A percentile compares a stretch with the other conserved stretches of the same genome.
phyloP scores from a whole-genome alignment of 2,797 vertebrate species.

The Microtus agrestis region DNA sequence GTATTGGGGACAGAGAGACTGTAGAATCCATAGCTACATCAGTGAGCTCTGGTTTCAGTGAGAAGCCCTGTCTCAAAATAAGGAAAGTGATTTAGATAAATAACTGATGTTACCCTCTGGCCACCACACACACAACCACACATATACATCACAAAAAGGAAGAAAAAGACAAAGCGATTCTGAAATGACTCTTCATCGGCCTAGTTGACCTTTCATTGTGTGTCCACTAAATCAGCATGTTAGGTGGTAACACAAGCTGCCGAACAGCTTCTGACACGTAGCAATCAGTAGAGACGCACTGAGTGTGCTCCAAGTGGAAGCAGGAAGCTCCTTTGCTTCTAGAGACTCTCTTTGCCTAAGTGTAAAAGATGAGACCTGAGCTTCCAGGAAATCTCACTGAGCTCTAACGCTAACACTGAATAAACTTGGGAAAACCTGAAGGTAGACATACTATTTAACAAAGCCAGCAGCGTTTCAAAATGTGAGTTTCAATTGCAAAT shows the following conservation, averaged over 20 bases:
- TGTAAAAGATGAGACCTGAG: neutral
- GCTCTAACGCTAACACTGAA: neutral
- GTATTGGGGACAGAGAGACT: neutral
- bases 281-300: neutral
- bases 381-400: neutral
- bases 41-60: neutral
- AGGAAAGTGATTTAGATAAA: neutral
- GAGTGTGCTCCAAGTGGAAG: neutral
- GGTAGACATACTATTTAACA: conserved; percentile 6
- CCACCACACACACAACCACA: neutral
- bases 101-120: neutral
- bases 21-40: neutral
- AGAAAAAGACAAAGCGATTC: neutral
- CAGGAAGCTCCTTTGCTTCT: neutral
- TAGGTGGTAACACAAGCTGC: conserved; percentile 18
- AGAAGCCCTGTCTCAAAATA: no score
- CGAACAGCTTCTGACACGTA: neutral
- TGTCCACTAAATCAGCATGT: neutral
- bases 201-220: conserved; percentile 12
- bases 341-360: neutral
- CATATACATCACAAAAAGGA: neutral
- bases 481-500: conserved; percentile 39
- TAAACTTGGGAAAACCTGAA: neutral
- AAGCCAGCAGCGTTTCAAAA: neutral
- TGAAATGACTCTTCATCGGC: conserved; percentile 45